Conservation (phyloP, 1,140 invertebrate genomes). For the Leptopilina boulardi region DNA sequence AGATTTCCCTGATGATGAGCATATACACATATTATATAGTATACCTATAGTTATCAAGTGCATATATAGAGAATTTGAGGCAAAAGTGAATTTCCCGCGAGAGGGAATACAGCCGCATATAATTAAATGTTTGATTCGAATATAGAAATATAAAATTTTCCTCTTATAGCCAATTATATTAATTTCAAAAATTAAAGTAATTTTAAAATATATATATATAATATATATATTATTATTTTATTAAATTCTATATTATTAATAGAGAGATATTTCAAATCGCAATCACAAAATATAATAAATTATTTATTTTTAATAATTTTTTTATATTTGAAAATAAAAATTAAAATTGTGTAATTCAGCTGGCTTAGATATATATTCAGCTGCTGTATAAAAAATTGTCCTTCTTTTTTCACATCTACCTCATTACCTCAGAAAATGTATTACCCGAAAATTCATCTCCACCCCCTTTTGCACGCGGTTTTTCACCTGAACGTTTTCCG, state of each 20-base stretch:
- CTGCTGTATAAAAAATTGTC: neutral
- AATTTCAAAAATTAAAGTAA: neutral
- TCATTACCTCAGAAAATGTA: conserved; percentile 51
- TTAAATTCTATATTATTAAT: too few species aligned
- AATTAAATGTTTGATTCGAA: neutral
- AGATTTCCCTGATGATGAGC: neutral
- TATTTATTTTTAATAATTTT: neutral
- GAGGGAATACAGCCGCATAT: neutral
- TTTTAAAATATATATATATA: too few species aligned
- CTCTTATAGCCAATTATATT: neutral
- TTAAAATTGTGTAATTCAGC: neutral
- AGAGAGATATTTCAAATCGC: too few species aligned
- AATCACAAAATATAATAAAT: too few species aligned
- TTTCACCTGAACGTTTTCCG: conserved; percentile 54
- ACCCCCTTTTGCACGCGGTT: conserved; percentile 48
- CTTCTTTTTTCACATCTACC: conserved; percentile 39
- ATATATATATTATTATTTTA: too few species aligned
- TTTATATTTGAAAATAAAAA: neutral
- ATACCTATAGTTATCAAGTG: neutral
- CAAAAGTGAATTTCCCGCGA: neutral
- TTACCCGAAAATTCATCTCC: conserved; percentile 54
- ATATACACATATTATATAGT: neutral
- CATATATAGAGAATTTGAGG: neutral
- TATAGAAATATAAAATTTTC: neutral
- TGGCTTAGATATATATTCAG: neutral